These are phyloP conservation scores for Pycnomerus fuliginosus DNA, from an alignment of 2,888 invertebrate genomes.

Conservation along the genomic window DNA sequence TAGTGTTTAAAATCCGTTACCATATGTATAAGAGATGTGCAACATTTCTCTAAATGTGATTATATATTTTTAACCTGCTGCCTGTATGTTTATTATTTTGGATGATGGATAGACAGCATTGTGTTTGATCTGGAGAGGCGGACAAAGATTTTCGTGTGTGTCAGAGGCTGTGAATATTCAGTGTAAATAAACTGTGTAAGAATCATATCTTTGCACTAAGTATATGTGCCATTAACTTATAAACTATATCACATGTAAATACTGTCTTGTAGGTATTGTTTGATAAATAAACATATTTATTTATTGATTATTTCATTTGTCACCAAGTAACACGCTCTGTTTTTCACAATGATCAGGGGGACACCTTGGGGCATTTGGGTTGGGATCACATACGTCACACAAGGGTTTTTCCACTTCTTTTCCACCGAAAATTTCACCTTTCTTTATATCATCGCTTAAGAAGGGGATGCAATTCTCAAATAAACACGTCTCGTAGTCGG, in stretches of 20 bases:
- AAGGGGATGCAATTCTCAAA: conserved; percentile 43
- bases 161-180: conserved; percentile 46
- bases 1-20: no score
- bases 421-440: conserved; percentile 43
- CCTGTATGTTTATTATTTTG: conserved; percentile 14
- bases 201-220: conserved; percentile 35
- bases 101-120: no score
- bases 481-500: conserved; percentile 47
- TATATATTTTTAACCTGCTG: conserved; percentile 22
- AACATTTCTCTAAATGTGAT: no score
- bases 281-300: conserved; percentile 47
- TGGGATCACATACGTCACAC: conserved; percentile 42
- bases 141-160: conserved; percentile 27
- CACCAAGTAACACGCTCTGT: conserved; percentile 7
- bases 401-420: conserved; percentile 30
- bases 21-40: no score
- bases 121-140: no score
- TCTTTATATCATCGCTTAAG: conserved; percentile 41
- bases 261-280: conserved; percentile 42
- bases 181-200: conserved; percentile 32
- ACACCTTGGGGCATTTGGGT: conserved; percentile 36
- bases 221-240: conserved; percentile 47
- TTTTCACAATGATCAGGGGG: conserved; percentile 30
- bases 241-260: conserved; percentile 40
- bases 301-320: conserved; percentile 32